Conservation (phyloP, 2,888 invertebrate species). For the Amblyjoppa fuscipennis region DNA sequence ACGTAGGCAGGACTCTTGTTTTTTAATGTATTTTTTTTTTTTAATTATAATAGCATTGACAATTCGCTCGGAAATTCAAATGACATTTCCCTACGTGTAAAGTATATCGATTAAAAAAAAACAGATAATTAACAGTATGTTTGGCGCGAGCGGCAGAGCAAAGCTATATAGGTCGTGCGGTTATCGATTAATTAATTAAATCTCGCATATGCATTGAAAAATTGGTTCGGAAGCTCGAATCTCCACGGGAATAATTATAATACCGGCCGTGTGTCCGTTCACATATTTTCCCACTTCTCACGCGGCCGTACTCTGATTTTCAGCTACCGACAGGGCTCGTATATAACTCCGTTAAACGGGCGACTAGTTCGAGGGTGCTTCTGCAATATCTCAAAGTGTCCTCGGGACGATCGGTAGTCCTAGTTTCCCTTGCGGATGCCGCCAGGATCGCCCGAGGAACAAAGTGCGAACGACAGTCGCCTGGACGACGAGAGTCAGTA, state of each 20-base stretch:
- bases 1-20: too few species aligned
- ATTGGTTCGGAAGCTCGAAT: neutral
- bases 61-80: neutral
- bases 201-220: neutral
- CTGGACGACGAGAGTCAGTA: neutral
- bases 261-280: neutral
- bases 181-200: conserved; percentile 16
- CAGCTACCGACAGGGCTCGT: conserved; percentile 2
- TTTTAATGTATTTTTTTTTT: neutral
- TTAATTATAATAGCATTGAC: neutral
- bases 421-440: conserved; percentile 9
- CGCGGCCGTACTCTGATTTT: neutral
- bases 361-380: conserved; percentile 39
- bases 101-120: neutral
- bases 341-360: conserved; percentile 46
- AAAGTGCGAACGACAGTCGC: conserved; percentile 21
- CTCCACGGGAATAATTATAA: neutral
- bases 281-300: neutral
- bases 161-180: neutral
- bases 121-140: conserved; percentile 4
- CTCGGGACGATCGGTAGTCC: conserved; percentile 51
- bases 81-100: neutral
- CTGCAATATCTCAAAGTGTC: conserved; percentile 67
- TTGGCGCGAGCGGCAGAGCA: neutral
- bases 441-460: conserved; percentile 31